phyloP scores from a whole-genome alignment of 2,888 invertebrate genomes.

The Drosophila neonasuta region DNA sequence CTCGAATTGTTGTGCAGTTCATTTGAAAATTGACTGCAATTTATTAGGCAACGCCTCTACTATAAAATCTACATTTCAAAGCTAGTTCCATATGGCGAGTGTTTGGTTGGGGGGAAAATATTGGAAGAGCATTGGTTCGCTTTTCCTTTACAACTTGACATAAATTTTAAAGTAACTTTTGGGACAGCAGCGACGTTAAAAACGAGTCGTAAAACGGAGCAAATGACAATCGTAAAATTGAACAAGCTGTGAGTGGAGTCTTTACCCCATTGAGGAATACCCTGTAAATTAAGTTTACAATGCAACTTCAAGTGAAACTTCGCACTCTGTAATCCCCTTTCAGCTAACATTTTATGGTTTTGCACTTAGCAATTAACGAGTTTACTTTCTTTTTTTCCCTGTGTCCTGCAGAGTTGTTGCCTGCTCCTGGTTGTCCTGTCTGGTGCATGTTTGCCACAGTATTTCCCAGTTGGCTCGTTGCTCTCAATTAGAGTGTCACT shows the following conservation, averaged over 20 bases:
- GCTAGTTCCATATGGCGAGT: neutral
- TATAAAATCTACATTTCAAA: neutral
- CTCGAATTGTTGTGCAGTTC: neutral
- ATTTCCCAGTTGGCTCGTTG: slow-evolving; percentile 63
- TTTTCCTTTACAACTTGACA: slow-evolving; percentile 17
- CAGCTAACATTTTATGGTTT: slow-evolving; percentile 55
- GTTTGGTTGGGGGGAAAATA: neutral
- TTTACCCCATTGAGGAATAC: slow-evolving; percentile 1
- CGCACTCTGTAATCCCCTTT: neutral
- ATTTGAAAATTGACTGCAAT: slow-evolving; percentile 4
- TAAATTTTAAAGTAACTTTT: slow-evolving; percentile 26
- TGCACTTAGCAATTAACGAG: slow-evolving; percentile 68
- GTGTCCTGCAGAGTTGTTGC: slow-evolving; percentile 15
- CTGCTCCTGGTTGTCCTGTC: neutral
- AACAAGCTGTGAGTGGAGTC: neutral
- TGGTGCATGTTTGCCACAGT: slow-evolving; percentile 7
- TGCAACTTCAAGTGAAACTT: neutral
- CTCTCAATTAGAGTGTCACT: slow-evolving; percentile 70
- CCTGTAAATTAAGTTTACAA: slow-evolving; percentile 9
- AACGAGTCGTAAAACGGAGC: slow-evolving; percentile 22
- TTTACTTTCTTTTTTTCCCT: slow-evolving; percentile 39
- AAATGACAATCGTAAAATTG: slow-evolving; percentile 31
- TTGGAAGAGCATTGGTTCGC: slow-evolving; percentile 10
- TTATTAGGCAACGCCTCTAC: neutral
- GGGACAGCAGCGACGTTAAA: slow-evolving; percentile 6